phyloP scores from a whole-genome alignment of 1,140 invertebrate genomes.

The Homarus americanus region DNA sequence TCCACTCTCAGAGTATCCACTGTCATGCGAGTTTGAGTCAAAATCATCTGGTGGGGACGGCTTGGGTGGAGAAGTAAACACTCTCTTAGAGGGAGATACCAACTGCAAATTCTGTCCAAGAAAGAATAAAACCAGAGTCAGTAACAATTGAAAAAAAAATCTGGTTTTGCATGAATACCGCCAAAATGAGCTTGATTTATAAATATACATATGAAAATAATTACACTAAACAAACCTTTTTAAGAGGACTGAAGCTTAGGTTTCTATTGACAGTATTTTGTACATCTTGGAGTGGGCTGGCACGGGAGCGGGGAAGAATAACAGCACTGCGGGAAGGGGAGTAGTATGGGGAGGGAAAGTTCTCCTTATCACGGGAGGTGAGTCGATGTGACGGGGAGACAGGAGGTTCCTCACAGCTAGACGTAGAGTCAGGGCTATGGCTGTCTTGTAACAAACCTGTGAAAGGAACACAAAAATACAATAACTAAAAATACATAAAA shows the following conservation, averaged over 20 bases:
- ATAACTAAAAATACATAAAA: no score
- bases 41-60: constrained; percentile 77
- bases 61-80: constrained; percentile 57
- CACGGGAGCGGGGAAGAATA: constrained; percentile 27
- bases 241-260: constrained; percentile 57
- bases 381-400: constrained; percentile 36
- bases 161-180: no score
- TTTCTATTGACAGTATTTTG: constrained; percentile 68
- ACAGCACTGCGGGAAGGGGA: constrained; percentile 28
- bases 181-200: not conserved
- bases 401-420: constrained; percentile 21
- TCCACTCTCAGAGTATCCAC: constrained; percentile 79
- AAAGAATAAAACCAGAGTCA: not conserved
- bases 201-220: constrained; percentile 14
- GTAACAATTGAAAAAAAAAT: not conserved
- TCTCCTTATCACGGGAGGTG: constrained; percentile 58
- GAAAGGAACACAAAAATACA: not conserved
- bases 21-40: constrained; percentile 82
- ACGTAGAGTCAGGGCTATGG: constrained; percentile 18
- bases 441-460: constrained; percentile 16
- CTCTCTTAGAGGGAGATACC: constrained; percentile 52
- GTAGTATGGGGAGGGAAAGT: constrained; percentile 60
- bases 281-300: constrained; percentile 61
- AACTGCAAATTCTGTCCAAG: constrained; percentile 29
- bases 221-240: constrained; percentile 36